These are phyloP conservation scores for Sarcophaga subvicina DNA, from an alignment of 2,888 invertebrate genomes.

Conservation along the genomic window DNA sequence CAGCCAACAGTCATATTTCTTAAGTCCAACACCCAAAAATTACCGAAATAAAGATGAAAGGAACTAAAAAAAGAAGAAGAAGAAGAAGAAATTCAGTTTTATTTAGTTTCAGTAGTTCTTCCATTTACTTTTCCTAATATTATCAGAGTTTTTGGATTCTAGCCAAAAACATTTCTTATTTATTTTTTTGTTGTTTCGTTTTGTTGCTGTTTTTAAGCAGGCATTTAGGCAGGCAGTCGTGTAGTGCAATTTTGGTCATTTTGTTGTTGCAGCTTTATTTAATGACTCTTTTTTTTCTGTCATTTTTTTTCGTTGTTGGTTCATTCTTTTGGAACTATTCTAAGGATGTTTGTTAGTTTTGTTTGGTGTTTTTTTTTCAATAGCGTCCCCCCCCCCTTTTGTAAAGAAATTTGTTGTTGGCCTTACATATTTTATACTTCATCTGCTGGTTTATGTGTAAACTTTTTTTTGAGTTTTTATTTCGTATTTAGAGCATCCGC, in stretches of 20 bases:
- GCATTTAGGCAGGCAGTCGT: constrained; percentile 1
- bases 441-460: not conserved
- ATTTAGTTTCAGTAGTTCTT: constrained; percentile 36
- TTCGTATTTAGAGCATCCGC: constrained; percentile 51
- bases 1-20: constrained; percentile 6
- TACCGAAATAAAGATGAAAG: constrained; percentile 14
- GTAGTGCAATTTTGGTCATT: not conserved
- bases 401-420: not conserved
- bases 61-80: not conserved
- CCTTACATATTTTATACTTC: not conserved
- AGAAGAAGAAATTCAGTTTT: constrained; percentile 43
- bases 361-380: not conserved
- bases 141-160: constrained; percentile 62
- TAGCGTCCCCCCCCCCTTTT: constrained; percentile 2
- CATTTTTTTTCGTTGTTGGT: not conserved
- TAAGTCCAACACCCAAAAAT: constrained; percentile 53
- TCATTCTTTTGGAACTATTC: constrained; percentile 9
- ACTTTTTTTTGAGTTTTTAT: constrained; percentile 28
- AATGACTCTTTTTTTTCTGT: constrained; percentile 36
- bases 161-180: constrained; percentile 44
- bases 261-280: constrained; percentile 38
- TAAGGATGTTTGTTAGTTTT: constrained; percentile 42
- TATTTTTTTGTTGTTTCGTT: not conserved
- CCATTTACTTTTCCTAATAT: constrained; percentile 62
- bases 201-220: constrained; percentile 22